Percentiles rank a stretch among this genome's conserved stretches.
Evolutionary conservation across 1,140 invertebrate species (phyloP).

Genomic region (Muscidifurax raptorellus): DNA sequence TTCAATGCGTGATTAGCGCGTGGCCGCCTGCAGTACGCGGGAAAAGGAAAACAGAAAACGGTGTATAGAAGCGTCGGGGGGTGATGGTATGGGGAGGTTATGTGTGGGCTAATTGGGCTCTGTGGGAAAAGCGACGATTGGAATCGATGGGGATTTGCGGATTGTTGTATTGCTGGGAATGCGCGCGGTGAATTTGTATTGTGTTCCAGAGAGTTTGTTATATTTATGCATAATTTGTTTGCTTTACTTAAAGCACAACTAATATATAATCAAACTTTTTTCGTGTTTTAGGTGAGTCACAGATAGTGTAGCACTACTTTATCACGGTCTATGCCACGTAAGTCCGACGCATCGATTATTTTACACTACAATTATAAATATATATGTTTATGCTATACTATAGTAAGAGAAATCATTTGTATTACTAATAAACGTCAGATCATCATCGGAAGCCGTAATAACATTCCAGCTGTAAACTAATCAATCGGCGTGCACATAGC

Average conservation of each 20-base stretch:
- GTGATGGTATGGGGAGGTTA: not conserved
- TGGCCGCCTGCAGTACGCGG: not conserved
- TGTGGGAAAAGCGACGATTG: too few species aligned
- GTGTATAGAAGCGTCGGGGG: not conserved
- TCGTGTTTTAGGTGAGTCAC: not conserved
- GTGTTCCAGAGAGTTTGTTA: too few species aligned
- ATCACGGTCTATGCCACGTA: not conserved
- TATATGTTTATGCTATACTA: too few species aligned
- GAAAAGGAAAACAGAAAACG: not conserved
- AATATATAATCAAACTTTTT: not conserved
- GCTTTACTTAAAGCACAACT: not conserved
- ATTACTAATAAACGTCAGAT: too few species aligned
- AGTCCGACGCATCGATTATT: not conserved
- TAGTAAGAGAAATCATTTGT: too few species aligned
- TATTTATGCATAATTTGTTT: too few species aligned
- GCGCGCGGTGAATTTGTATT: too few species aligned
- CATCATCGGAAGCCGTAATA: too few species aligned
- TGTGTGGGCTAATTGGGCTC: too few species aligned
- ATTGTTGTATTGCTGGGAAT: too few species aligned
- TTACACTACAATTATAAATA: not conserved
- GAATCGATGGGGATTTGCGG: too few species aligned
- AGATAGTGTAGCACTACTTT: not conserved
- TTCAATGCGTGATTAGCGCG: constrained; percentile 3
- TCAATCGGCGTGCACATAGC: not conserved
- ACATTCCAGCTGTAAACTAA: too few species aligned